A percentile compares a stretch with the other conserved stretches of the same genome.
phyloP scores from a whole-genome alignment of 92 coral and sea anemone species.

The Epizoanthus scotinus region DNA sequence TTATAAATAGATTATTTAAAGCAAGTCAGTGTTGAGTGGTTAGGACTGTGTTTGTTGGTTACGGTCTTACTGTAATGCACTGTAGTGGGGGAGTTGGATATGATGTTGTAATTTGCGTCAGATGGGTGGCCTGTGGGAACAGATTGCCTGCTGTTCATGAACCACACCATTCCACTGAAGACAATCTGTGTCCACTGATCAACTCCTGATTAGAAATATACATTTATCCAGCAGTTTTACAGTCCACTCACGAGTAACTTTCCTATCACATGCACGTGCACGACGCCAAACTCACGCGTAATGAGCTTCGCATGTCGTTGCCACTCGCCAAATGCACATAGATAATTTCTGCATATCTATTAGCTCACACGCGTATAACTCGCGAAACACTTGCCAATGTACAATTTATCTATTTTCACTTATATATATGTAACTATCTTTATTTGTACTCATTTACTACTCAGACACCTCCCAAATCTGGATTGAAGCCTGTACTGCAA shows the following conservation, averaged over 20 bases:
- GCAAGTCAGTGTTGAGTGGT: too few species aligned
- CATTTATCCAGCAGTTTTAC: too few species aligned
- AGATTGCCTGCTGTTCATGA: conserved; percentile 63
- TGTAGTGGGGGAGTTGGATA: conserved; percentile 11
- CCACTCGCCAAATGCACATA: too few species aligned
- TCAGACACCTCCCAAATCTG: conserved; percentile 26
- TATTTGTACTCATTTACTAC: conserved; percentile 10
- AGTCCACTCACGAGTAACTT: too few species aligned
- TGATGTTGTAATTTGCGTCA: conserved; percentile 71
- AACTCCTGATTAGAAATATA: neutral
- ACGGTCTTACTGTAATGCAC: neutral
- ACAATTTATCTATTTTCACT: too few species aligned
- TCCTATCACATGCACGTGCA: too few species aligned
- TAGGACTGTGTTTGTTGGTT: neutral
- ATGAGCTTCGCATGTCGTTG: too few species aligned
- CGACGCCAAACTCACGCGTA: too few species aligned
- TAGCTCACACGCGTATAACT: too few species aligned
- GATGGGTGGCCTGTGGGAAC: conserved; percentile 57
- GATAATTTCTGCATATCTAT: too few species aligned
- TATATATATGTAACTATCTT: conserved; percentile 4
- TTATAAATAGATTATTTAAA: too few species aligned
- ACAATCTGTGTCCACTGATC: conserved; percentile 60
- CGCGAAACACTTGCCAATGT: too few species aligned
- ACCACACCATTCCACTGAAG: conserved; percentile 62
- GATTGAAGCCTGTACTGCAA: conserved; percentile 6